phyloP scores from a whole-genome alignment of 2,113 vertebrate species.

The Trichechus manatus region DNA sequence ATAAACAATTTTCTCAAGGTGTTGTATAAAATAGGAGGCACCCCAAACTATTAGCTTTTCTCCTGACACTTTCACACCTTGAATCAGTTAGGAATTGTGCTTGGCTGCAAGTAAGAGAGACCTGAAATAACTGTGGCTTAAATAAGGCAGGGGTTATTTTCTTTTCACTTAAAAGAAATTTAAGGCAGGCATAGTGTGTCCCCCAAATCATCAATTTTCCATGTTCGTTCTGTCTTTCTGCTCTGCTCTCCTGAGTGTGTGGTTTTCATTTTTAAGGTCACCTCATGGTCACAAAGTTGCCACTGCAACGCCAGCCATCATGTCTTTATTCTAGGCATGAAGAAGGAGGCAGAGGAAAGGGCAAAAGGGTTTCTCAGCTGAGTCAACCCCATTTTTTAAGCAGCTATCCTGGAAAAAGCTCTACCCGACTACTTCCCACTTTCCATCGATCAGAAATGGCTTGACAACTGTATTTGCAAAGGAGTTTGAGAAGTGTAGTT shows the following conservation, averaged over 20 bases:
- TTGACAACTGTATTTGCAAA: neutral
- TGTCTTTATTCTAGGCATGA: neutral
- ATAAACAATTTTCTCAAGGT: neutral
- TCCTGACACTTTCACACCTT: neutral
- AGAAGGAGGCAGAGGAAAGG: neutral
- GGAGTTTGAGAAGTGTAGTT: neutral
- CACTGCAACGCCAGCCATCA: neutral
- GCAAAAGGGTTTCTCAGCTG: neutral
- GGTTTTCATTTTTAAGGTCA: neutral
- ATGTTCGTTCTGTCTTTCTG: neutral
- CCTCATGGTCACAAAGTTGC: conserved; percentile 8
- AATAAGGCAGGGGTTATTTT: neutral
- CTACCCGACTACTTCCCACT: neutral
- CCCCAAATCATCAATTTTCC: neutral
- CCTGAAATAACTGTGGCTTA: neutral
- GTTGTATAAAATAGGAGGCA: neutral
- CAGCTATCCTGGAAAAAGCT: neutral
- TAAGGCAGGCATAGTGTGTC: neutral
- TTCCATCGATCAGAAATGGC: neutral
- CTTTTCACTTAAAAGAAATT: conserved; percentile 6
- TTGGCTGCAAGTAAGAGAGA: neutral
- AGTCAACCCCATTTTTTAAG: neutral
- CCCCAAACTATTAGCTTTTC: neutral
- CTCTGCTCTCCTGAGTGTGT: neutral
- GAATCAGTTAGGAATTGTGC: neutral